These are phyloP conservation scores for Canis aureus DNA, from an alignment of 2,113 vertebrate genomes.

Conservation along the genomic window DNA sequence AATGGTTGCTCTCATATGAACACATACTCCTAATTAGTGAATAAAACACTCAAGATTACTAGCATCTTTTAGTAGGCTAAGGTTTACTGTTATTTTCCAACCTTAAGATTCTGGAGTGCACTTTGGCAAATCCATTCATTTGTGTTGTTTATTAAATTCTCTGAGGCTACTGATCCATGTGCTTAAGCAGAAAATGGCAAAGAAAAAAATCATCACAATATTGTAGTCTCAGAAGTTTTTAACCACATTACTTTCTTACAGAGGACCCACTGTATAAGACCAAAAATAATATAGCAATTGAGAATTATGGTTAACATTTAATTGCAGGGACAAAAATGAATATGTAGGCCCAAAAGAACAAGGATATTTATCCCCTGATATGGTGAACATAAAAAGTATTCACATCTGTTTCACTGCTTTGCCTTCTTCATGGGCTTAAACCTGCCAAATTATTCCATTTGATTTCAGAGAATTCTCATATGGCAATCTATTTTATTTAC, in stretches of 20 bases:
- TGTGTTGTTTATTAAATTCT: constrained; percentile 73
- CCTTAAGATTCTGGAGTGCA: constrained; percentile 13
- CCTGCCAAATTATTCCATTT: constrained; percentile 93
- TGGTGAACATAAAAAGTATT: constrained; percentile 83
- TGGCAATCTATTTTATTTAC: constrained; percentile 97
- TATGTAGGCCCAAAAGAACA: constrained; percentile 64
- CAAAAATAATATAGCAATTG: constrained; percentile 30
- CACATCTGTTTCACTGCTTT: constrained; percentile 83
- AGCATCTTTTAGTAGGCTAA: constrained; percentile 52
- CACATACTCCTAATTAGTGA: constrained; percentile 40
- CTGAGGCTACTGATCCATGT: constrained; percentile 56
- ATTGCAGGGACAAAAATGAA: constrained; percentile 73
- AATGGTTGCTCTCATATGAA: background rate
- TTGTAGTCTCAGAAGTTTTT: background rate
- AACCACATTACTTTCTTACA: background rate
- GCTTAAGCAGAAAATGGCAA: constrained; percentile 59
- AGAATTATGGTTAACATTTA: constrained; percentile 74
- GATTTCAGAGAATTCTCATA: constrained; percentile 94
- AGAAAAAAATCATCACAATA: constrained; percentile 59
- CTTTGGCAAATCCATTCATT: constrained; percentile 65
- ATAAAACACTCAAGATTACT: background rate
- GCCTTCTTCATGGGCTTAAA: constrained; percentile 86
- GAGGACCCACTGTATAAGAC: constrained; percentile 47
- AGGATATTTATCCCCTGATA: constrained; percentile 71
- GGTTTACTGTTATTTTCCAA: constrained; percentile 17